Conservation (phyloP, 2,113 vertebrate genomes). For the Gavia stellata region DNA sequence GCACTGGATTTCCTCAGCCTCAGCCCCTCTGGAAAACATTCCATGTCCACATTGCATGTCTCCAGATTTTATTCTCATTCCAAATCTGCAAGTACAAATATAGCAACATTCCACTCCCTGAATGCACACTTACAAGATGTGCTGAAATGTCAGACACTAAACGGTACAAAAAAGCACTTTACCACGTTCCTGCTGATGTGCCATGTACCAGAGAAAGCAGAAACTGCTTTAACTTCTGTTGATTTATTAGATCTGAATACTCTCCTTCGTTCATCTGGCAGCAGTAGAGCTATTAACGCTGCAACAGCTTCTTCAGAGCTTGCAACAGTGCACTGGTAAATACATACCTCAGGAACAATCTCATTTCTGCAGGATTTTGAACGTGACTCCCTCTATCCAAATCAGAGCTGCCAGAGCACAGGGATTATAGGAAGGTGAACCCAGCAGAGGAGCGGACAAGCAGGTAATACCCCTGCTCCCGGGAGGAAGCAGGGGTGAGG, state of each 20-base stretch:
- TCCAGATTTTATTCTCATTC: constrained; percentile 34
- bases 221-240: background rate
- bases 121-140: background rate
- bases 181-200: background rate
- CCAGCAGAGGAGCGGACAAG: background rate
- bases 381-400: background rate
- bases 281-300: background rate
- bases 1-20: background rate
- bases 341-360: background rate
- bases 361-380: background rate
- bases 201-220: background rate
- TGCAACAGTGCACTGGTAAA: background rate
- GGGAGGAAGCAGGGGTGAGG: constrained; percentile 31
- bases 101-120: constrained; percentile 28
- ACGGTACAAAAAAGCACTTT: background rate
- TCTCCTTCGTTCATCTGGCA: background rate
- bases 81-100: constrained; percentile 36
- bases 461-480: constrained; percentile 25
- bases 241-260: background rate
- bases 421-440: background rate
- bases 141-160: constrained; percentile 35
- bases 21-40: background rate
- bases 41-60: background rate
- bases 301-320: background rate
- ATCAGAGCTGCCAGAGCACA: background rate